Base-by-base conservation (phyloP, 2,113 vertebrate genomes). In the Cebidichthys violaceus region DNA sequence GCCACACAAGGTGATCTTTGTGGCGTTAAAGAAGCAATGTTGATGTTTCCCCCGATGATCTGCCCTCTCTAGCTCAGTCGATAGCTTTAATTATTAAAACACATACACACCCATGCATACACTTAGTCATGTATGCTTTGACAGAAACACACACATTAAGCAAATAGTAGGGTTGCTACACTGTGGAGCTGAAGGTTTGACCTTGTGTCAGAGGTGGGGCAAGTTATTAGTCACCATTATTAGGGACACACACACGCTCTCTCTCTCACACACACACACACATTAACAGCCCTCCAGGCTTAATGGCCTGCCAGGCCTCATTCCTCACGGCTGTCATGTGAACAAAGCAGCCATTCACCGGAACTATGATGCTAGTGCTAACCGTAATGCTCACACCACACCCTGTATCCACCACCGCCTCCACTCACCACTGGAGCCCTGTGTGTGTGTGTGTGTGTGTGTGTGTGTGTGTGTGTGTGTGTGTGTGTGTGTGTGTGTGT, bases 281-380 rank as follows among this genome's bases (percentile, higher is more conserved):
- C 74, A 67, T 90, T 92, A 89, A 94, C 90, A 82, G 88, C 76
- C 86, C 88, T 93, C 84, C 78, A 82, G 88, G 86, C 91, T 91
- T 93, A 94, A 94, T 93, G 93, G 91, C 85, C 90, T 89, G 88
- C 84, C 86, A 89, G 90, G 90, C 88, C 87, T 94, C 92, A 94
- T 95, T 94, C 93, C 92, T 96, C 94, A 94, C 76, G 75, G 88
- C 84, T 94, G 94, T 94, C 93, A 93, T 92, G 89, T 88, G 89
- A 93, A 95, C 94, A 95, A 95, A 95, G 94, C 93, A 87, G 88
- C 91, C 91, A 94, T 95, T 95, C 93, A 95, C 93, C 89, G 89
- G 85, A 93, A 93, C 93, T 92, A 81, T 90, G 93, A 93, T 93
- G 91, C 86, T 86, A 83, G 84, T 66, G 81, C 92, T 92, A 91